Evolutionary conservation across 2,888 invertebrate genomes (phyloP).

Genomic region (Oscheius sp.): DNA sequence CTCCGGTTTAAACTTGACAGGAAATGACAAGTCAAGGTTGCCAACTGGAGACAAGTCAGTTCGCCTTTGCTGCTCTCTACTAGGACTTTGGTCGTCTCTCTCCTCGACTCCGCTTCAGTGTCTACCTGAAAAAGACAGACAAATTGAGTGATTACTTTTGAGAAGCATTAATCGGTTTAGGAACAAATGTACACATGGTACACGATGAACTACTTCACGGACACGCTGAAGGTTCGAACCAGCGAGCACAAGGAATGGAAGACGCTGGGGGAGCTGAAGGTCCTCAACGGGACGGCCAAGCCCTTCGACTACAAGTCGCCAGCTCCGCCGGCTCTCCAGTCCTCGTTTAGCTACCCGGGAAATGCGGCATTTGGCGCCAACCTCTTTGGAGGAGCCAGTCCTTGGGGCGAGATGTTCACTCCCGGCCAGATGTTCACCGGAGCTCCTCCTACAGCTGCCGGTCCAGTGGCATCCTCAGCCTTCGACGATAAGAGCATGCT

Average conservation of each 20-base stretch:
- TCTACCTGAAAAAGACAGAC: too few relatives aligned
- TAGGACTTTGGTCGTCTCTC: too few relatives aligned
- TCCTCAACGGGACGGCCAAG: conserved; percentile 3
- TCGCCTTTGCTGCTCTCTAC: too few relatives aligned
- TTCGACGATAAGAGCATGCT: conserved; percentile 44
- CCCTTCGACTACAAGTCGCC: conserved; percentile 30
- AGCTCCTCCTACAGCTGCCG: too few relatives aligned
- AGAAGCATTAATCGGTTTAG: background rate
- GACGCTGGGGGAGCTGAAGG: conserved; percentile 26
- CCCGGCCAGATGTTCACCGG: too few relatives aligned
- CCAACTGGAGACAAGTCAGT: too few relatives aligned
- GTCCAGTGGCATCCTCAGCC: background rate
- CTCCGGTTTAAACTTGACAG: too few relatives aligned
- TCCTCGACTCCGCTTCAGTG: too few relatives aligned
- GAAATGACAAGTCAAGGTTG: too few relatives aligned
- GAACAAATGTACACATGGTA: conserved; percentile 31
- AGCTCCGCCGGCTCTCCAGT: conserved; percentile 11
- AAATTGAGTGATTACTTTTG: too few relatives aligned
- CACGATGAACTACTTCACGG: conserved; percentile 18
- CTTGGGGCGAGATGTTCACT: conserved; percentile 21
- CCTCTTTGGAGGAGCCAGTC: conserved; percentile 7
- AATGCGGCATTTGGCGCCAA: conserved; percentile 9
- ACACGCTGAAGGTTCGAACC: conserved; percentile 18
- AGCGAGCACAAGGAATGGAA: conserved; percentile 5
- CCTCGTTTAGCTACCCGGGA: background rate